Evolutionary conservation across 2,888 invertebrate genomes (phyloP).

Genomic region (Noctua janthina): DNA sequence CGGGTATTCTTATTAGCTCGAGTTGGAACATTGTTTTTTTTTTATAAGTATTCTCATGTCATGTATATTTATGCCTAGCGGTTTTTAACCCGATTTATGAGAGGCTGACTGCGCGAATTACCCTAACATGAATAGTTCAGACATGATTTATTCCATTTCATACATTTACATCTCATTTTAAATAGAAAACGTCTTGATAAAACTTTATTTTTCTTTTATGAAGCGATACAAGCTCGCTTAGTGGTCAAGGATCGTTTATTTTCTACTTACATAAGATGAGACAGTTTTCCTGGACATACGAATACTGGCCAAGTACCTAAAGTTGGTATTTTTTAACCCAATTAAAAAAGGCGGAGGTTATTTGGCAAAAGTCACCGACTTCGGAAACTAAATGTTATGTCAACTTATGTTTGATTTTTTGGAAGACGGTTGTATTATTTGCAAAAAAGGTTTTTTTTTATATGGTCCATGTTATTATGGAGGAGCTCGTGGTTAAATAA

Average conservation of each 20-base stretch:
- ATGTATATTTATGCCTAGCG: not conserved
- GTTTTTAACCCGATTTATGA: not conserved
- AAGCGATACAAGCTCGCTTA: not conserved
- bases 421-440: too few species aligned
- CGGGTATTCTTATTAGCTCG: not conserved
- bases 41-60: too few species aligned
- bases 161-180: slow-evolving; percentile 19
- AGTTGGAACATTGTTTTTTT: not conserved
- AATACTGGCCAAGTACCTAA: not conserved
- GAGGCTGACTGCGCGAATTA: not conserved
- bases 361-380: not conserved
- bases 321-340: not conserved
- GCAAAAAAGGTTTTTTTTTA: too few species aligned
- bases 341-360: too few species aligned
- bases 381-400: not conserved
- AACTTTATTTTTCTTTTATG: not conserved
- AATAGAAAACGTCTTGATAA: not conserved
- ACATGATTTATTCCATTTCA: slow-evolving; percentile 5
- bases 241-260: not conserved
- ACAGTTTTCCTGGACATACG: not conserved
- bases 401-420: not conserved
- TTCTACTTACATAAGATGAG: not conserved
- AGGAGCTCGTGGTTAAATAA: too few species aligned
- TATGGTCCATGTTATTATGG: too few species aligned
- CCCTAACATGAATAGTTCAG: not conserved